Evolutionary conservation across 2,797 vertebrate genomes (phyloP).

Genomic region (Microchirus variegatus): DNA sequence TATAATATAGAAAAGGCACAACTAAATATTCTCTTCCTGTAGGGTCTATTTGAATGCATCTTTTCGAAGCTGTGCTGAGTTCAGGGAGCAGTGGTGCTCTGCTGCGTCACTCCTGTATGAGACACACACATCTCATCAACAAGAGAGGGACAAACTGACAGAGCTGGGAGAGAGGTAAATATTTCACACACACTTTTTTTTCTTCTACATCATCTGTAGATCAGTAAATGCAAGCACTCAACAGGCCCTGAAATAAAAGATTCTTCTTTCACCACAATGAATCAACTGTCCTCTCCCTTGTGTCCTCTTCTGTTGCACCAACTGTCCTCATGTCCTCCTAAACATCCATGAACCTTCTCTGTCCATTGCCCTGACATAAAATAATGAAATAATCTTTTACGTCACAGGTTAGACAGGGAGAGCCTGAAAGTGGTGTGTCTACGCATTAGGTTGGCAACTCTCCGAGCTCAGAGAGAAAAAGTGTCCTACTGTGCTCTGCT

Average conservation of each 20-base stretch:
- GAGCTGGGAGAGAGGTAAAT: constrained; percentile 61
- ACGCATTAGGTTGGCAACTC: constrained; percentile 67
- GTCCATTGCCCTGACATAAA: background rate
- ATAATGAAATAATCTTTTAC: constrained; percentile 9
- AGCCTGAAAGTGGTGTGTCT: constrained; percentile 67
- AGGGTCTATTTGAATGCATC: constrained; percentile 30
- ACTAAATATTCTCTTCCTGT: background rate
- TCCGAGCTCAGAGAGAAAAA: constrained; percentile 75
- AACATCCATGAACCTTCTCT: too few species aligned
- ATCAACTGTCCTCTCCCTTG: too few species aligned
- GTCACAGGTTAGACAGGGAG: constrained; percentile 54
- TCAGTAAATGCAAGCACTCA: too few species aligned
- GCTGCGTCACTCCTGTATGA: constrained; percentile 66
- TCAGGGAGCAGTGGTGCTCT: constrained; percentile 59
- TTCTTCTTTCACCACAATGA: too few species aligned
- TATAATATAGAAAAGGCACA: too few species aligned
- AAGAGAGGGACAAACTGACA: constrained; percentile 62
- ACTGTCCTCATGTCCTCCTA: too few species aligned
- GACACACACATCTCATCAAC: constrained; percentile 50
- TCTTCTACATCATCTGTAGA: too few species aligned
- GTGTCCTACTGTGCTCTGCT: constrained; percentile 70
- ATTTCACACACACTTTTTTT: too few species aligned
- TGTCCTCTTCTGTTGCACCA: too few species aligned
- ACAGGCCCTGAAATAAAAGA: too few species aligned
- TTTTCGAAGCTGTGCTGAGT: constrained; percentile 15